A percentile compares a stretch with the other conserved stretches of the same genome.
Evolutionary conservation across 2,113 vertebrate species (phyloP).

Genomic region (Cyprinodon brontotheroides): DNA sequence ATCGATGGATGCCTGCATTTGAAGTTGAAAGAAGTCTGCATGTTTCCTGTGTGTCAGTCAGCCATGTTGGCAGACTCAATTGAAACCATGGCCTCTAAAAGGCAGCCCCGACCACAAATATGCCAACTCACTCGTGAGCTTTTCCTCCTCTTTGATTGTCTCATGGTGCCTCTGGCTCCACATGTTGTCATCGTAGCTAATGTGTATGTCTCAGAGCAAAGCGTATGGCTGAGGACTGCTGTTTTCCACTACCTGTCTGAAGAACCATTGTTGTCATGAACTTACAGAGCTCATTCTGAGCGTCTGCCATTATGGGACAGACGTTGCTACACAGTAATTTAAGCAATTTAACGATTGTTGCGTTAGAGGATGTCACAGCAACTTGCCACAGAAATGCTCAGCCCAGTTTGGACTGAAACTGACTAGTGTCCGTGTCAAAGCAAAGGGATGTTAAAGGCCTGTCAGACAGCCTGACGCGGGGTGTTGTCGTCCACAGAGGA

Average conservation of each 20-base stretch:
- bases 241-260: slow-evolving; percentile 12
- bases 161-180: slow-evolving; percentile 23
- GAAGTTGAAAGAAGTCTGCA: slow-evolving; percentile 59
- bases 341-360: slow-evolving; percentile 5
- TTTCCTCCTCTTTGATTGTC: slow-evolving; percentile 37
- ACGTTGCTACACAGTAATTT: slow-evolving; percentile 5
- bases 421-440: slow-evolving; percentile 8
- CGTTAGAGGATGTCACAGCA: not conserved
- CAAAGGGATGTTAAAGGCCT: slow-evolving; percentile 53
- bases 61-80: slow-evolving; percentile 36
- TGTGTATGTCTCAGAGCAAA: slow-evolving; percentile 13
- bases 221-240: slow-evolving; percentile 27
- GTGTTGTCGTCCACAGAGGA: slow-evolving; percentile 77
- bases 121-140: not conserved
- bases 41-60: slow-evolving; percentile 51
- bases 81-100: slow-evolving; percentile 34
- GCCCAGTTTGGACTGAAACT: not conserved
- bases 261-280: slow-evolving; percentile 13
- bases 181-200: slow-evolving; percentile 33
- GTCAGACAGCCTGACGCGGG: slow-evolving; percentile 75
- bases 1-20: slow-evolving; percentile 41
- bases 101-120: slow-evolving; percentile 17
- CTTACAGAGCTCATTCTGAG: not conserved
- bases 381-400: not conserved
- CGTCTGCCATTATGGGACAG: not conserved